Base-by-base conservation (phyloP, 2,888 invertebrate species). In the Ormyrus thymus region DNA sequence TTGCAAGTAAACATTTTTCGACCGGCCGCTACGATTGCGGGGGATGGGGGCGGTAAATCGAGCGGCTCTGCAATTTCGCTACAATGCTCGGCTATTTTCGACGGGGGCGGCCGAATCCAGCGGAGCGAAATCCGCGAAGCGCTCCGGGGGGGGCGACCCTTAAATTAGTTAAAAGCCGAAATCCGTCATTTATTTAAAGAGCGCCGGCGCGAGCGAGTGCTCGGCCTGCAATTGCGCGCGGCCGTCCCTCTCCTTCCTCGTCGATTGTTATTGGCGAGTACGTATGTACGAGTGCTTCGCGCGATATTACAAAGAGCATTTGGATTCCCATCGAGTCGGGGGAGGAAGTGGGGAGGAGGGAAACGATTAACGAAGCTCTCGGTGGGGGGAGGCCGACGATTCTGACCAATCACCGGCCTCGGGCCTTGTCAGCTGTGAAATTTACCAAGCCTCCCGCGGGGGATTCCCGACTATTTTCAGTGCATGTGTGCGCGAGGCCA, bases 351-450 rank as follows among this genome's bases (percentile, higher is more conserved):
- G 11, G 6, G 43, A 58, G 66, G 74, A 13, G 55, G 76, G 29
- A 48, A 50, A 48, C 71, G 78, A 80, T 74, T 65, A 75, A 80
- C 71, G 48, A 62, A 66, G 53, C 8, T 29, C 4, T 29, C 4
- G 48, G 55, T 15, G 13, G 15, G 68, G 11, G 51, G 65, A 46
- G 46, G n/a, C 43, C 11, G n/a, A 74, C 76, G 81, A 81, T 82
- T 82, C 82, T 81, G 83, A 81, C 82, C 82, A 84, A 84, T 82
- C 76, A 73, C 74, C 76, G 71, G 65, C 65, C 82, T 59, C 65
- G 68, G 75, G 78, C 83, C 84, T 83, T 83, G 86, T 86, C 86
- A 86, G 84, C 82, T 84, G 83, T 81, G 83, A 86, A 86, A 85
- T 86, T 86, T 84, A 84, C 83, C 81, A 82, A 79, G 70, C 71